These are phyloP conservation scores for Oreochromis grahami DNA, from an alignment of 2,797 vertebrate genomes.

Conservation along the genomic window DNA sequence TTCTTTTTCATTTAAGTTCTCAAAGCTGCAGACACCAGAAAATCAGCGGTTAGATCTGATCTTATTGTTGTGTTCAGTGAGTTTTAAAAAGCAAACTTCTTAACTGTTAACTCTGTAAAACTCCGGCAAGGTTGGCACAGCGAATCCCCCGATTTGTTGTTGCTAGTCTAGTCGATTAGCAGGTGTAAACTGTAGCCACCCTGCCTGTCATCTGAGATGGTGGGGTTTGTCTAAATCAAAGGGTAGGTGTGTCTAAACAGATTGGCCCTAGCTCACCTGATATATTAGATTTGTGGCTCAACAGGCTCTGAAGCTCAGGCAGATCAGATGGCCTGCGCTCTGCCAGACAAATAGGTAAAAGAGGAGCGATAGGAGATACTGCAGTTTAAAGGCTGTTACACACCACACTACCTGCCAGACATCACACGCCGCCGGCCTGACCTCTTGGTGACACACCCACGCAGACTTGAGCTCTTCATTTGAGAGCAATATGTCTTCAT, in stretches of 20 bases:
- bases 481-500: constrained; percentile 26
- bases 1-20: not conserved
- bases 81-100: not conserved
- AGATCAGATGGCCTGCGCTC: constrained; percentile 54
- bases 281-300: constrained; percentile 32
- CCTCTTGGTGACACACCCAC: not conserved
- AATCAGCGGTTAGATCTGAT: not conserved
- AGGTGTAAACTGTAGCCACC: constrained; percentile 17
- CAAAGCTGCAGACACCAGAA: not conserved
- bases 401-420: constrained; percentile 50
- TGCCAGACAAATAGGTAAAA: constrained; percentile 41
- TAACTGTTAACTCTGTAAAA: not conserved
- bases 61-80: not conserved
- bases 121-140: not conserved
- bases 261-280: constrained; percentile 61
- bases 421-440: constrained; percentile 4
- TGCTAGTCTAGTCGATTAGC: constrained; percentile 16
- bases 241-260: constrained; percentile 65
- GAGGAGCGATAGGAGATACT: constrained; percentile 62
- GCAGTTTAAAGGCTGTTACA: constrained; percentile 51
- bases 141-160: not conserved
- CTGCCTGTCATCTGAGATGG: constrained; percentile 35
- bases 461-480: constrained; percentile 8
- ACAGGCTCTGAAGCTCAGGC: constrained; percentile 44
- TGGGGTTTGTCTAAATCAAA: constrained; percentile 60